phyloP scores from a whole-genome alignment of 2,113 vertebrate genomes.

The Neolamprologus longior region DNA sequence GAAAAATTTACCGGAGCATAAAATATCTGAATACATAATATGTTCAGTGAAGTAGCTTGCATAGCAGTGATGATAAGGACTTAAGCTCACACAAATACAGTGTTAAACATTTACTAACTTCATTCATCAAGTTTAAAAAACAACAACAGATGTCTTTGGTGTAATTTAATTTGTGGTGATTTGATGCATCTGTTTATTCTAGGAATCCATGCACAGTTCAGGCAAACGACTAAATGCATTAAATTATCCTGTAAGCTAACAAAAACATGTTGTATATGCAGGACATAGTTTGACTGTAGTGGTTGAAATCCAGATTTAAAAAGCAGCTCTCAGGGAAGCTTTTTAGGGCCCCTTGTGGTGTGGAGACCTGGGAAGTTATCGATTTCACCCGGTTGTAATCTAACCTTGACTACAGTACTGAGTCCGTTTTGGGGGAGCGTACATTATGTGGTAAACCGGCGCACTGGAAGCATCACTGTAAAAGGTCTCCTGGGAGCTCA shows the following conservation, averaged over 20 bases:
- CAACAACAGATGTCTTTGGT: background rate
- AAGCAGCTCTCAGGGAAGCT: background rate
- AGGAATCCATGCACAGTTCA: background rate
- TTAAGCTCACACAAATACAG: background rate
- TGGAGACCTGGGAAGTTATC: background rate
- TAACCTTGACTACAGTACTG: background rate
- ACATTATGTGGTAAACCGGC: slow-evolving; percentile 28
- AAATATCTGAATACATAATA: background rate
- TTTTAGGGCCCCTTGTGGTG: background rate
- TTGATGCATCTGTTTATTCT: background rate
- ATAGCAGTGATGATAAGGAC: background rate
- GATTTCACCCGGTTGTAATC: background rate
- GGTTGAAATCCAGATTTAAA: background rate
- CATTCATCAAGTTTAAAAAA: background rate
- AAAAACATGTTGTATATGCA: background rate
- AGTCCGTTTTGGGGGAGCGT: background rate
- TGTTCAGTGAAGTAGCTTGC: background rate
- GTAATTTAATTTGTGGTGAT: background rate
- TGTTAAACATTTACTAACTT: background rate
- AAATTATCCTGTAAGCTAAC: background rate
- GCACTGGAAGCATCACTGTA: slow-evolving; percentile 17
- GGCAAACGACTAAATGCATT: background rate
- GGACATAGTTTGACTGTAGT: background rate
- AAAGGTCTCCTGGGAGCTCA: slow-evolving; percentile 27
- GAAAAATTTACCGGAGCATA: background rate